Percentiles rank a stretch among this genome's conserved stretches.
phyloP scores from a whole-genome alignment of 2,797 vertebrate species.

The Anabas testudineus region DNA sequence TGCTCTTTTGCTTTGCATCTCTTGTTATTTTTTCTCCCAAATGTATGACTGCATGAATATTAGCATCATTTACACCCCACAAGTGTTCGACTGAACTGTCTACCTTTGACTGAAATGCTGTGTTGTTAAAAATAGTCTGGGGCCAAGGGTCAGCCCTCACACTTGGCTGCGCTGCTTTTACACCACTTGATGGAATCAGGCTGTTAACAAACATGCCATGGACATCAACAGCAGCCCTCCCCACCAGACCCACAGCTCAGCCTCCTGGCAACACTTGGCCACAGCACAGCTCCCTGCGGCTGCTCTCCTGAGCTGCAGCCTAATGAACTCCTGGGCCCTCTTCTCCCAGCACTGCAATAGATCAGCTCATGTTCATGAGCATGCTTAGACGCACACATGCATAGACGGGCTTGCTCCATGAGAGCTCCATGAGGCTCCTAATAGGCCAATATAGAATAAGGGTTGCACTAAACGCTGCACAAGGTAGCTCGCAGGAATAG shows the following conservation, averaged over 20 bases:
- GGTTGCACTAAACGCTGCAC: slow-evolving; percentile 64
- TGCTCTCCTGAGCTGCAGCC: slow-evolving; percentile 79
- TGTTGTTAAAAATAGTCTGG: slow-evolving; percentile 80
- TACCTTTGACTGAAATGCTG: slow-evolving; percentile 76
- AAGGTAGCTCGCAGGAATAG: slow-evolving; percentile 67
- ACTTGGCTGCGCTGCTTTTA: slow-evolving; percentile 78
- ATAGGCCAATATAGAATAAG: slow-evolving; percentile 78
- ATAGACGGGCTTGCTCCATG: slow-evolving; percentile 55
- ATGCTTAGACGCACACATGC: slow-evolving; percentile 60
- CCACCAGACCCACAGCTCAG: slow-evolving; percentile 74
- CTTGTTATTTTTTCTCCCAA: slow-evolving; percentile 75
- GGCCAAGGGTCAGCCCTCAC: slow-evolving; percentile 75
- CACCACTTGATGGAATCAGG: slow-evolving; percentile 84
- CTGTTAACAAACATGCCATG: slow-evolving; percentile 85
- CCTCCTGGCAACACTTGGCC: slow-evolving; percentile 83
- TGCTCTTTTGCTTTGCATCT: slow-evolving; percentile 73
- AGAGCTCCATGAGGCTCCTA: slow-evolving; percentile 72
- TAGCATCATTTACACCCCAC: slow-evolving; percentile 77
- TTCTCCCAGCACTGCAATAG: slow-evolving; percentile 72
- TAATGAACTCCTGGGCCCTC: slow-evolving; percentile 82
- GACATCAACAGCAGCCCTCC: slow-evolving; percentile 82
- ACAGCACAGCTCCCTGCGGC: slow-evolving; percentile 76
- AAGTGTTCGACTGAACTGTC: slow-evolving; percentile 72
- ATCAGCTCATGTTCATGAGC: slow-evolving; percentile 62
- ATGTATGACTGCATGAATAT: slow-evolving; percentile 74